Base-by-base conservation (phyloP, 1,140 invertebrate species). In the Drosophila quadrilineata region DNA sequence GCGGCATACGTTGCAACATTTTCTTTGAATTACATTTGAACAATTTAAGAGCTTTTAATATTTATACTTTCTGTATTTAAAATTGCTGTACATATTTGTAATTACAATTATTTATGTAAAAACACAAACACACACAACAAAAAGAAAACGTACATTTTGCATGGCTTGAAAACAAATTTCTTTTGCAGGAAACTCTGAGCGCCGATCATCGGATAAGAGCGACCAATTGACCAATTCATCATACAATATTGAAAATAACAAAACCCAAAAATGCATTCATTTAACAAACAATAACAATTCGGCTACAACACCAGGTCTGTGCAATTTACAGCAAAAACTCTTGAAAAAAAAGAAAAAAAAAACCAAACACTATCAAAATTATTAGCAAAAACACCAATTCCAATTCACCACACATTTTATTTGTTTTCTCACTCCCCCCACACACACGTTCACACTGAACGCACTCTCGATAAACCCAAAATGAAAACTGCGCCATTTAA, bases 201-300 rank as follows among this genome's bases (percentile, higher is more conserved):
- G 88, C 88, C 75, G 87, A 85, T 85, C 88, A 82, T 88, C 87
- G 80, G 88, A 89, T 76, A 89, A 89, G 82, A 89, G 88, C 76
- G 88, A 89, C 77, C 87, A 88, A 87, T 88, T 88, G 87, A 88
- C 76, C 76, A 82, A 89, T 88, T 88, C 88, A 84, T 87, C 86
- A 71, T 86, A 76, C 71, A 88, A 89, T 89, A 87, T 85, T 87
- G 84, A 89, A 75, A 86, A 88, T 88, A 89, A 88, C 75, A 88
- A 88, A 87, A 84, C 84, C 77, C 86, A 87, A 88, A 88, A 88
- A 89, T 71, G 87, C 87, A 87, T 89, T 89, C 87, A 89, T 88
- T 88, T 88, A 88, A 88, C 87, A 88, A 88, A 89, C 87, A 89
- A 89, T 89, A 89, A 89, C 69, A 89, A 89, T 89, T 89, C 88